These are phyloP conservation scores for Bombyx huttoni DNA, from an alignment of 2,888 invertebrate species.

Conservation along the genomic window DNA sequence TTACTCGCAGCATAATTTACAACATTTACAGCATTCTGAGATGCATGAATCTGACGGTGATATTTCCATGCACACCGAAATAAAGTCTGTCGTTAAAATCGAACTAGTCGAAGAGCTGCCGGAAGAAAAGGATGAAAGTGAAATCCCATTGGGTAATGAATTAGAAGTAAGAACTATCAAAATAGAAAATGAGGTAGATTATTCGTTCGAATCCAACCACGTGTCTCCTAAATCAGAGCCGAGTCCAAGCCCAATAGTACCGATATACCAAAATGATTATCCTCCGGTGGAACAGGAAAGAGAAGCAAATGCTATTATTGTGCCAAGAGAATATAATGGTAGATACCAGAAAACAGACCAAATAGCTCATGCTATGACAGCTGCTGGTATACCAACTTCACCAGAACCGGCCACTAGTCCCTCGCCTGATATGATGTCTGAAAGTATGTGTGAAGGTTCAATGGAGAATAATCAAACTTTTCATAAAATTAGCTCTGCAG, in stretches of 20 bases:
- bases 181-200: slow-evolving; percentile 14
- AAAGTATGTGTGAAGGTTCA: slow-evolving; percentile 51
- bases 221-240: background rate
- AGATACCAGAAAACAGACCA: slow-evolving; percentile 44
- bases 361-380: slow-evolving; percentile 60
- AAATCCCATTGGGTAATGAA: slow-evolving; percentile 16
- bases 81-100: slow-evolving; percentile 35
- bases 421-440: slow-evolving; percentile 55
- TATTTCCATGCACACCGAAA: slow-evolving; percentile 35
- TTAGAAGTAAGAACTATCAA: slow-evolving; percentile 7
- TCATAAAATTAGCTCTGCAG: slow-evolving; percentile 54
- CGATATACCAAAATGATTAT: slow-evolving; percentile 8
- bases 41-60: slow-evolving; percentile 23
- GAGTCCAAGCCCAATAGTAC: slow-evolving; percentile 15
- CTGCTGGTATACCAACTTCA: slow-evolving; percentile 49
- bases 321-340: background rate
- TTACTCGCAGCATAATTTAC: slow-evolving; percentile 36
- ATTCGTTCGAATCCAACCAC: slow-evolving; percentile 10
- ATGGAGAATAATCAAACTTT: slow-evolving; percentile 21
- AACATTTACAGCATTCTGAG: slow-evolving; percentile 20
- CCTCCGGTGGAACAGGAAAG: background rate
- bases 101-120: slow-evolving; percentile 39
- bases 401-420: slow-evolving; percentile 25
- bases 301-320: background rate
- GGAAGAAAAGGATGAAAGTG: slow-evolving; percentile 28